Percentiles rank a stretch among this genome's conserved stretches.
These are phyloP conservation scores for Glossophaga mutica DNA, from an alignment of 2,797 vertebrate genomes.

Conservation along the genomic window DNA sequence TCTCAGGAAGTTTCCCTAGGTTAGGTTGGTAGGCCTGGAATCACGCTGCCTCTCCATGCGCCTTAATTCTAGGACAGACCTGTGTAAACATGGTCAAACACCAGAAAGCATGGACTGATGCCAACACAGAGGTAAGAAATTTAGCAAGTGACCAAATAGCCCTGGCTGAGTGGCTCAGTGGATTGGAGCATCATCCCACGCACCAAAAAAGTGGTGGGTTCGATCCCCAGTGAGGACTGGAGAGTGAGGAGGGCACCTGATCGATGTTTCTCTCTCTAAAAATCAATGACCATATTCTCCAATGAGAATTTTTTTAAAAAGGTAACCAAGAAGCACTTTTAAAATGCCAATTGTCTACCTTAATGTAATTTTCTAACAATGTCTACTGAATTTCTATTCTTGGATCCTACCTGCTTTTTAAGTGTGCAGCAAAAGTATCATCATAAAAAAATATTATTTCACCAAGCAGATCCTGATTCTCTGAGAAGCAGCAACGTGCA, in stretches of 20 bases:
- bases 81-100: not conserved
- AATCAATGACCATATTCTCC: too few relatives aligned
- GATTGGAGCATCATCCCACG: too few relatives aligned
- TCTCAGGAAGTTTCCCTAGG: not conserved
- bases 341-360: not conserved
- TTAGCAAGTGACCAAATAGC: not conserved
- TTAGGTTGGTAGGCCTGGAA: not conserved
- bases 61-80: not conserved
- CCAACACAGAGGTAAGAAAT: not conserved
- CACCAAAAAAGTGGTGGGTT: too few relatives aligned
- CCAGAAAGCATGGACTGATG: not conserved
- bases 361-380: not conserved
- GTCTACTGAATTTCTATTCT: not conserved
- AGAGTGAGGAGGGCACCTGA: too few relatives aligned
- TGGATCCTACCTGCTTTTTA: not conserved
- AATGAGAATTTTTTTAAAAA: too few relatives aligned
- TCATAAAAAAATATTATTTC: not conserved
- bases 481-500: not conserved
- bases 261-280: too few relatives aligned
- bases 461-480: not conserved
- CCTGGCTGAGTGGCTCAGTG: too few relatives aligned
- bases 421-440: not conserved
- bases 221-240: too few relatives aligned
- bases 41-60: not conserved
- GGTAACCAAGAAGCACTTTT: not conserved